These are phyloP conservation scores for Mechanitis messenoides DNA, from an alignment of 2,888 invertebrate genomes.

Conservation along the genomic window DNA sequence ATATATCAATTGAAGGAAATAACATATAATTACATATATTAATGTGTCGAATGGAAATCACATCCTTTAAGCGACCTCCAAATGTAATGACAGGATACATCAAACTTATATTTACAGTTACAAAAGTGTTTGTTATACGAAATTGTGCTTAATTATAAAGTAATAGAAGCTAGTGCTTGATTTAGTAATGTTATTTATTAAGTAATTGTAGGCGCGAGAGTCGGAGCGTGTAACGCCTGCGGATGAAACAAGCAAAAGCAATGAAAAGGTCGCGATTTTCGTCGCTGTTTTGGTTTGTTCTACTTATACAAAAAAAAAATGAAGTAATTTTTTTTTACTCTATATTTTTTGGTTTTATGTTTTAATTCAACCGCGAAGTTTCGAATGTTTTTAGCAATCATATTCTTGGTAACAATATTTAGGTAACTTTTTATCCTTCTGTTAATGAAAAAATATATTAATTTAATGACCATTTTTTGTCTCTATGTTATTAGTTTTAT, in stretches of 20 bases:
- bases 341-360: too few species aligned
- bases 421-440: too few species aligned
- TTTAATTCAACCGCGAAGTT: too few species aligned
- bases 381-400: too few species aligned
- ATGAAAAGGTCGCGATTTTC: constrained; percentile 64
- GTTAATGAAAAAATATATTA: too few species aligned
- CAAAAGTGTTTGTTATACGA: not conserved
- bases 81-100: constrained; percentile 62
- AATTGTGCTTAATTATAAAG: constrained; percentile 5
- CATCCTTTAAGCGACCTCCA: constrained; percentile 56
- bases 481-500: too few species aligned
- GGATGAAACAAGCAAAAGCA: constrained; percentile 66
- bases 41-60: constrained; percentile 59
- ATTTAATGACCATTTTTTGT: too few species aligned
- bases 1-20: not conserved
- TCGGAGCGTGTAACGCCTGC: constrained; percentile 57
- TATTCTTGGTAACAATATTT: too few species aligned
- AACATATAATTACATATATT: constrained; percentile 31
- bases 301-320: constrained; percentile 27
- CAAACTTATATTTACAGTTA: constrained; percentile 25
- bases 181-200: constrained; percentile 24
- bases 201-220: constrained; percentile 48
- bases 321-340: too few species aligned
- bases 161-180: constrained; percentile 12
- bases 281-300: constrained; percentile 50